Evolutionary conservation across 2,797 vertebrate genomes (phyloP).

Genomic region (Falco novaeseelandiae): DNA sequence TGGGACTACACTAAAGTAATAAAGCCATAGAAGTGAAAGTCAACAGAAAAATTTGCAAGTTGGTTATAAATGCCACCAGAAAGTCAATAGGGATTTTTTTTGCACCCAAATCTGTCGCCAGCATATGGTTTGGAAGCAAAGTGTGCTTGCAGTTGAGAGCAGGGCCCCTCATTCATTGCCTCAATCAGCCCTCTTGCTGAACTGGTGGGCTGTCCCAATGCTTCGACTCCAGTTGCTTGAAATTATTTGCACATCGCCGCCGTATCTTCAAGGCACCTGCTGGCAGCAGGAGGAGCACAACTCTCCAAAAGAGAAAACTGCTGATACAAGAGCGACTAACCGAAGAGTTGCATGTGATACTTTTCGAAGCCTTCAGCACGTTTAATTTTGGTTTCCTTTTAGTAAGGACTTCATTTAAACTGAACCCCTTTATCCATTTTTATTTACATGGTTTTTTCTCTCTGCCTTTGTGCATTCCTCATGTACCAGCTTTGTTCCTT

Average conservation of each 20-base stretch:
- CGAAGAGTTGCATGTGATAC: not conserved
- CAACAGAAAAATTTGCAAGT: not conserved
- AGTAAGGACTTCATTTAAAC: not conserved
- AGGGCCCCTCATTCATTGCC: not conserved
- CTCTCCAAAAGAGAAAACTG: not conserved
- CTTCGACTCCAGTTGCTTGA: not conserved
- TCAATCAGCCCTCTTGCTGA: not conserved
- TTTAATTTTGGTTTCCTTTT: slow-evolving; percentile 21
- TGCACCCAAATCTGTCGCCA: not conserved
- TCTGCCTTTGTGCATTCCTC: not conserved
- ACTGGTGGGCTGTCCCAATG: not conserved
- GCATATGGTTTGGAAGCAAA: not conserved
- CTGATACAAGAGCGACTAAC: not conserved
- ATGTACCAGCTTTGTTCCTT: not conserved
- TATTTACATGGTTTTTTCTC: not conserved
- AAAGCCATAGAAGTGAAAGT: not conserved
- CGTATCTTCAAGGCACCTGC: not conserved
- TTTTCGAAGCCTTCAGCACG: not conserved
- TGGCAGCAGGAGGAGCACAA: not conserved
- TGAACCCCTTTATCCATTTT: not conserved
- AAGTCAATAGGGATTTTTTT: not conserved
- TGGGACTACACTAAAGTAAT: not conserved
- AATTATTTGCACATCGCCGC: not conserved
- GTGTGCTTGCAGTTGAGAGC: not conserved
- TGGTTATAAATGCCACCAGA: not conserved